Percentiles rank a stretch among this genome's conserved stretches.
Conservation (phyloP, 1,140 invertebrate species). For the Antheraea mylitta region DNA sequence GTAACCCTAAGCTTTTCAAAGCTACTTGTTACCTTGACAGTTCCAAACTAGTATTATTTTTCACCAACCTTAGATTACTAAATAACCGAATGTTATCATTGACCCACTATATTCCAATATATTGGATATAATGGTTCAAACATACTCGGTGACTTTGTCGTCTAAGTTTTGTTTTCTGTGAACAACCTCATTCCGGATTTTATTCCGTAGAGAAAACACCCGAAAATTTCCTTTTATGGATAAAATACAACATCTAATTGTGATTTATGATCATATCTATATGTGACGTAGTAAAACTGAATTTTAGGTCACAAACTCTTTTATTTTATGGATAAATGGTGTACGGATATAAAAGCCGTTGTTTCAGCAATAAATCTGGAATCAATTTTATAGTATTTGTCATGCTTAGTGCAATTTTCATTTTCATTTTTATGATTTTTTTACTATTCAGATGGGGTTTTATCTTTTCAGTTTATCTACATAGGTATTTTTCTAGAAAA, state of each 20-base stretch:
- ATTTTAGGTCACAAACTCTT: conserved; percentile 3
- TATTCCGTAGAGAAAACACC: neutral
- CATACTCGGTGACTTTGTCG: neutral
- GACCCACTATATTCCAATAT: too few species aligned
- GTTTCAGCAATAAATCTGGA: neutral
- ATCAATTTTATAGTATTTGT: neutral
- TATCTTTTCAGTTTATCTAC: too few species aligned
- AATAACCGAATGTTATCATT: too few species aligned
- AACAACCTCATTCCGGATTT: neutral
- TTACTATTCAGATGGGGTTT: too few species aligned
- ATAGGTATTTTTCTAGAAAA: too few species aligned
- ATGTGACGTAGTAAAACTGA: neutral
- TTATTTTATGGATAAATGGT: neutral
- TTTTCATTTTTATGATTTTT: too few species aligned
- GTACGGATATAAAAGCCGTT: neutral
- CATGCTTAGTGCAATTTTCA: neutral
- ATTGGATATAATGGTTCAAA: too few species aligned
- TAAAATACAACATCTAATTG: neutral
- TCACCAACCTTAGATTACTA: too few species aligned
- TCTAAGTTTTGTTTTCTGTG: neutral
- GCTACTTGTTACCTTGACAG: too few species aligned
- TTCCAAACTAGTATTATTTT: too few species aligned
- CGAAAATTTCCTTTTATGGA: neutral
- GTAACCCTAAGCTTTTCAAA: too few species aligned
- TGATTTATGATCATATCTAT: conserved; percentile 1